Evolutionary conservation across 2,797 vertebrate genomes (phyloP).

Genomic region (Esox lucius): DNA sequence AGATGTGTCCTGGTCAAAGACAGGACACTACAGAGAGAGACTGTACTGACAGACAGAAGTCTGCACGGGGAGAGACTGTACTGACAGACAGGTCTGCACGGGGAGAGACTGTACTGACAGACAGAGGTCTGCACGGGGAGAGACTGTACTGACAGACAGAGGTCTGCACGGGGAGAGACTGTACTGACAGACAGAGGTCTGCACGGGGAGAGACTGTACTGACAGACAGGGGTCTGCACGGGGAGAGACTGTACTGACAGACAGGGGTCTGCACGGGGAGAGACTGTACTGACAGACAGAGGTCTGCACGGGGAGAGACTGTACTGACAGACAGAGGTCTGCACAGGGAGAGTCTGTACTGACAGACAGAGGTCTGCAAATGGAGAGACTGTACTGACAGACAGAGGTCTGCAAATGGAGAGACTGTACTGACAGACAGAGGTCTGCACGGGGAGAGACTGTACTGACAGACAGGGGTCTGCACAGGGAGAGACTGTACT

Average conservation of each 20-base stretch:
- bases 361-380: constrained; percentile 24
- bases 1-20: too few relatives aligned
- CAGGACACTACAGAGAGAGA: too few relatives aligned
- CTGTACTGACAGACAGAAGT: too few relatives aligned
- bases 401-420: constrained; percentile 34
- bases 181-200: constrained; percentile 15
- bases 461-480: too few relatives aligned
- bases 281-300: constrained; percentile 22
- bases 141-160: constrained; percentile 6
- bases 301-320: constrained; percentile 45
- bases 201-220: constrained; percentile 27
- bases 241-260: neutral
- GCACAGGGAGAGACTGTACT: too few relatives aligned
- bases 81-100: constrained; percentile 48
- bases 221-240: neutral
- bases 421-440: constrained; percentile 15
- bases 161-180: constrained; percentile 25
- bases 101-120: constrained; percentile 17
- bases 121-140: constrained; percentile 20
- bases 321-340: constrained; percentile 7
- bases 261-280: too few relatives aligned
- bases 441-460: too few relatives aligned
- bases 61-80: too few relatives aligned
- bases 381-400: constrained; percentile 25
- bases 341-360: too few relatives aligned